These are phyloP conservation scores for Hypsopygia costalis DNA, from an alignment of 2,888 invertebrate genomes.

Conservation along the genomic window DNA sequence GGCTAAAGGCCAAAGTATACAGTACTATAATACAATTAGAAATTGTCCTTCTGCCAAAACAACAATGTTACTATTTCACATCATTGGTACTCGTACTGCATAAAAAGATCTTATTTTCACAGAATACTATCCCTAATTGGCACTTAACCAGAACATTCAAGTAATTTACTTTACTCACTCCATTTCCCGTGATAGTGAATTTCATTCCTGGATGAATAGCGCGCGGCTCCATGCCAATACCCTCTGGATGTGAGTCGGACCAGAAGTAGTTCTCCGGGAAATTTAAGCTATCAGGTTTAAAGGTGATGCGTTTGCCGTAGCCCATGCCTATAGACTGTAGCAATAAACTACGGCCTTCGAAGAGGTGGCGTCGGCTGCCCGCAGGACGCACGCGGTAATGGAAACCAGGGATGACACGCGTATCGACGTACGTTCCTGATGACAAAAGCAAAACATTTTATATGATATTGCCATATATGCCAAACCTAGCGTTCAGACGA, in stretches of 20 bases:
- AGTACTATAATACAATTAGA: slow-evolving; percentile 38
- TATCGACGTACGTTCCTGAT: slow-evolving; percentile 86
- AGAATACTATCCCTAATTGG: too few species aligned
- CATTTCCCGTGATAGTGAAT: slow-evolving; percentile 82
- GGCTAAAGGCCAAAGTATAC: slow-evolving; percentile 39
- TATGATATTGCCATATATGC: too few species aligned
- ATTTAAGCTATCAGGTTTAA: slow-evolving; percentile 82
- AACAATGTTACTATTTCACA: background rate
- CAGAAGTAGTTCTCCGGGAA: slow-evolving; percentile 86
- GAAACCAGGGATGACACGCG: slow-evolving; percentile 86
- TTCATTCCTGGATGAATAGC: slow-evolving; percentile 84
- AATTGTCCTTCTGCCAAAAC: slow-evolving; percentile 41
- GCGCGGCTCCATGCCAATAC: slow-evolving; percentile 84
- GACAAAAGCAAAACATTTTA: slow-evolving; percentile 10
- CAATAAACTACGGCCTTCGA: slow-evolving; percentile 82
- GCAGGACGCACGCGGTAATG: slow-evolving; percentile 85
- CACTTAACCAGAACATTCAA: too few species aligned
- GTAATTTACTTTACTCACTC: slow-evolving; percentile 62
- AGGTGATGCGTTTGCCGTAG: slow-evolving; percentile 88
- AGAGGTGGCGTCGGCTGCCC: slow-evolving; percentile 82
- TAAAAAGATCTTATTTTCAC: too few species aligned
- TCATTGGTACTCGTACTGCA: too few species aligned
- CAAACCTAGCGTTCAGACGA: too few species aligned
- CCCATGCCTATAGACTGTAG: slow-evolving; percentile 86
- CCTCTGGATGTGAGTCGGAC: slow-evolving; percentile 88